Evolutionary conservation across 2,888 invertebrate species (phyloP).

Genomic region (Eilema sororculum): DNA sequence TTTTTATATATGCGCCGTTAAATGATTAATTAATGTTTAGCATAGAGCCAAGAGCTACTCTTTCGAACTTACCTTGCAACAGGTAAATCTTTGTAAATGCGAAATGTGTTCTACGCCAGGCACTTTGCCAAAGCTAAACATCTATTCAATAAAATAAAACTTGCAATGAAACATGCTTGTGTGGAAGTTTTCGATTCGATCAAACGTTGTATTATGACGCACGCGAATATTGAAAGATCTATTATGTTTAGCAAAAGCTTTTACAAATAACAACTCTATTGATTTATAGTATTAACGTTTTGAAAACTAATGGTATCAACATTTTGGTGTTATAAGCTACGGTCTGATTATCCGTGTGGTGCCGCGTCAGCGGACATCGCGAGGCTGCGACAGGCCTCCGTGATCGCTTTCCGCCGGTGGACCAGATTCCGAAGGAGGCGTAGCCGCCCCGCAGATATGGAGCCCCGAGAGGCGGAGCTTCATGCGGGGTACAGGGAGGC

Average conservation of each 20-base stretch:
- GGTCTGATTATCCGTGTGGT: too few relatives aligned
- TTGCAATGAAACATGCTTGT: constrained; percentile 51
- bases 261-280: neutral
- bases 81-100: constrained; percentile 43
- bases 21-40: constrained; percentile 24
- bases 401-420: too few relatives aligned
- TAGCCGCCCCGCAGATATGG: too few relatives aligned
- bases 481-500: too few relatives aligned
- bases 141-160: constrained; percentile 62
- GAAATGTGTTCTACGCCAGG: constrained; percentile 52
- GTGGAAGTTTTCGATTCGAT: constrained; percentile 63
- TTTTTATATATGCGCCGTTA: constrained; percentile 24
- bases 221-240: constrained; percentile 36
- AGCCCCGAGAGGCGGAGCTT: too few relatives aligned
- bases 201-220: constrained; percentile 59
- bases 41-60: constrained; percentile 17
- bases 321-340: neutral
- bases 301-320: neutral
- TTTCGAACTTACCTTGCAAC: constrained; percentile 34
- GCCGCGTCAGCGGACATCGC: too few relatives aligned
- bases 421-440: too few relatives aligned
- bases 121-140: constrained; percentile 65
- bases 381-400: too few relatives aligned
- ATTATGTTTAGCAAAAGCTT: constrained; percentile 31
- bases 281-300: neutral